phyloP scores from a whole-genome alignment of 2,797 vertebrate genomes.

The Saxicola maurus region DNA sequence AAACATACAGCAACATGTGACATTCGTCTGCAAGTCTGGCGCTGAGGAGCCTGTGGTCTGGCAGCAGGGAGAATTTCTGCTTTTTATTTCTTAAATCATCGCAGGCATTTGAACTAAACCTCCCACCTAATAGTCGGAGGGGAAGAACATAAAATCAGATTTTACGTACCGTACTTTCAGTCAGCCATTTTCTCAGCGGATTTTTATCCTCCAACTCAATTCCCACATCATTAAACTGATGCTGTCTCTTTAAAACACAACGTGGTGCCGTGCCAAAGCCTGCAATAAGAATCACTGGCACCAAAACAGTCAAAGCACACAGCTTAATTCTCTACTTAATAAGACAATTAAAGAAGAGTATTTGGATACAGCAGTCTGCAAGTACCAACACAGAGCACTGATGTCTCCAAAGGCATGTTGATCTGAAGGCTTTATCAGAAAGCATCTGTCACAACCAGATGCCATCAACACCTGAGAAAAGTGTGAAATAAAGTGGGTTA shows the following conservation, averaged over 20 bases:
- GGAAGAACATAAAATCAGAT: conserved; percentile 56
- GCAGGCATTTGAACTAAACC: conserved; percentile 51
- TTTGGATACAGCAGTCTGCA: conserved; percentile 59
- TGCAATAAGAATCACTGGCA: conserved; percentile 66
- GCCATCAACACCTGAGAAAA: conserved; percentile 55
- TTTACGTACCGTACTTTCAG: conserved; percentile 39
- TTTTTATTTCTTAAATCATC: conserved; percentile 68
- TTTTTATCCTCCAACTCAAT: conserved; percentile 60
- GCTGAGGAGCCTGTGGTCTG: conserved; percentile 81
- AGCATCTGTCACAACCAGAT: conserved; percentile 63
- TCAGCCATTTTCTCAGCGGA: conserved; percentile 60
- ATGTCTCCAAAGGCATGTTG: conserved; percentile 61
- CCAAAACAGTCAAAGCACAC: conserved; percentile 57
- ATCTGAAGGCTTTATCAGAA: conserved; percentile 61
- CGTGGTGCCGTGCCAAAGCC: conserved; percentile 39
- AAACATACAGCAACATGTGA: conserved; percentile 66
- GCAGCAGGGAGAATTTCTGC: conserved; percentile 68
- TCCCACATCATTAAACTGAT: conserved; percentile 58
- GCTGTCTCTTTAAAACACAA: conserved; percentile 54
- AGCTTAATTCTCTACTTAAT: conserved; percentile 67
- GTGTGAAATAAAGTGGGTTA: conserved; percentile 23
- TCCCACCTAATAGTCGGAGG: conserved; percentile 50
- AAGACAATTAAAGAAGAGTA: conserved; percentile 67
- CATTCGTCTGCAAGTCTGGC: conserved; percentile 75
- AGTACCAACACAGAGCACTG: conserved; percentile 56